These are phyloP conservation scores for Hyla sarda DNA, from an alignment of 2,113 vertebrate genomes.

Conservation along the genomic window DNA sequence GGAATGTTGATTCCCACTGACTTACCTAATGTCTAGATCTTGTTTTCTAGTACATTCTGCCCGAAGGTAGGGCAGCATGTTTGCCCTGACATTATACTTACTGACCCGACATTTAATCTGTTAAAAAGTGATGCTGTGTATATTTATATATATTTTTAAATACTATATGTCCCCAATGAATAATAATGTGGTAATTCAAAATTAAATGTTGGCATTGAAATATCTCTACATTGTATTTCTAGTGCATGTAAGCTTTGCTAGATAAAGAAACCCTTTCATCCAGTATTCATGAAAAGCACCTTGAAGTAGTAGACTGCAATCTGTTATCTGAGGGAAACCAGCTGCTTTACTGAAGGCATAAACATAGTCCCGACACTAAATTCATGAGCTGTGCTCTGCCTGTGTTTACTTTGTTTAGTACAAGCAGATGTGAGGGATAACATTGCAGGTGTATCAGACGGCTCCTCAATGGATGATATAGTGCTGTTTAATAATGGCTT, in stretches of 20 bases:
- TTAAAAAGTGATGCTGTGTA: too few relatives aligned
- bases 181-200: neutral
- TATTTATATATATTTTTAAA: neutral
- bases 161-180: neutral
- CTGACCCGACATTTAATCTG: too few relatives aligned
- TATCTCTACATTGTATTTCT: neutral
- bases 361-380: neutral
- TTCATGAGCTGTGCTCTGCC: neutral
- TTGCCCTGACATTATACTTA: too few relatives aligned
- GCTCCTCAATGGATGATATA: conserved; percentile 1
- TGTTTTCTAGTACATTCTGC: too few relatives aligned
- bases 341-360: conserved; percentile 37
- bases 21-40: too few relatives aligned
- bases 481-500: neutral
- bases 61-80: too few relatives aligned
- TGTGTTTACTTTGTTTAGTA: conserved; percentile 23
- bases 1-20: too few relatives aligned
- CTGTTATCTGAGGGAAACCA: conserved; percentile 14
- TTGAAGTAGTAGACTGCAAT: conserved; percentile 6
- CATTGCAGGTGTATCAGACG: conserved; percentile 5
- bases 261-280: neutral
- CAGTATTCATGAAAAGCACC: conserved; percentile 30
- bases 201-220: neutral
- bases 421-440: conserved; percentile 37
- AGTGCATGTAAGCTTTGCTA: neutral